Conservation (phyloP, 2,888 invertebrate genomes). For the Hypsopygia costalis region DNA sequence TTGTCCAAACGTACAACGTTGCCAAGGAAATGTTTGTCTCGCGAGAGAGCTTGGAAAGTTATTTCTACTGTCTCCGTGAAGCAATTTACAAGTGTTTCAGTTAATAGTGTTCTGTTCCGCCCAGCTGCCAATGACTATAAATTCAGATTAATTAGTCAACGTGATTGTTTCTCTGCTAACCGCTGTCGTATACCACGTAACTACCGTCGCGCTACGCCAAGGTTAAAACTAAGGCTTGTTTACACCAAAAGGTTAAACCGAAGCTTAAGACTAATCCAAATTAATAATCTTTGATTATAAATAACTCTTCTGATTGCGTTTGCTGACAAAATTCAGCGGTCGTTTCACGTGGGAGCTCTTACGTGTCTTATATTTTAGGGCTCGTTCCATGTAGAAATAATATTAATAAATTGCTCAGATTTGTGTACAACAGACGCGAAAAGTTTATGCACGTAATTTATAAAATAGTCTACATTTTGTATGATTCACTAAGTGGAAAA, state of each 20-base stretch:
- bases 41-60: conserved; percentile 38
- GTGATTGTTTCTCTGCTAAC: conserved; percentile 33
- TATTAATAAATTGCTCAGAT: background rate
- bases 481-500: too few species aligned
- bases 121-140: conserved; percentile 63
- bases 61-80: conserved; percentile 56
- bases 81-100: conserved; percentile 60
- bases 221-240: conserved; percentile 24
- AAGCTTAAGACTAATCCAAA: conserved; percentile 30
- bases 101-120: conserved; percentile 49
- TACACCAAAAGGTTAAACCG: too few species aligned
- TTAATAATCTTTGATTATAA: conserved; percentile 14
- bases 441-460: background rate
- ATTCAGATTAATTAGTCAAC: conserved; percentile 55
- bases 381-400: background rate
- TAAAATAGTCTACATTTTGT: background rate
- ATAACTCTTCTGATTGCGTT: background rate
- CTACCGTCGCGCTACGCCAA: conserved; percentile 36
- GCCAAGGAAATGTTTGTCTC: conserved; percentile 36
- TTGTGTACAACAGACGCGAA: background rate
- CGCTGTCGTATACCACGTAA: conserved; percentile 5
- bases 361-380: background rate
- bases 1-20: conserved; percentile 37
- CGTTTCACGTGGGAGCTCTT: background rate
- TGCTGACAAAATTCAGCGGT: background rate